Evolutionary conservation across 2,113 vertebrate genomes (phyloP), one percentile per base, ranked within the genome.

Genomic region (Sinocyclocheilus maitianheensis): DNA sequence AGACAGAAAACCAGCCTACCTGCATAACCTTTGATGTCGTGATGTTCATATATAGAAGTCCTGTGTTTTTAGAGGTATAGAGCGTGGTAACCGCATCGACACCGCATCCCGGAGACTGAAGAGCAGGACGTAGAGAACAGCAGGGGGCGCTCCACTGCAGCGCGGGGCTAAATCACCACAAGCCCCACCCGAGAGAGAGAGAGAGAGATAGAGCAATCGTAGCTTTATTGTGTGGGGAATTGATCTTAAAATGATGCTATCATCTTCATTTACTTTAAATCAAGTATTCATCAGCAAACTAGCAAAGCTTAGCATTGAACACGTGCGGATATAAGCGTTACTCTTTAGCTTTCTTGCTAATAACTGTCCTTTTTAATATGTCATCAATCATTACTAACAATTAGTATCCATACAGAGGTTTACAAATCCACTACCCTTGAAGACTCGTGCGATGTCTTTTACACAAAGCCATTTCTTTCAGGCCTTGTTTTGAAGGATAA

Each of bases 101-200:
- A 18, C 65, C 48, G 81, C 81, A 74, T 74, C 81, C 46, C 67
- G 46, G 67, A 74, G 81, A 83, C 81, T 24, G 67, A 74, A 62
- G 51, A 83, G 9, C 30, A 48, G 24, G 40, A 55, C 3, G 30
- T 16, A 20, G 26, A 43, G 67, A 83, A 53, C 81, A 53, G 81
- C 81, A 83, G 81, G 51, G 67, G 81, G 81, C 30, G 81, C 81
- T 58, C 26, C 81, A 83, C 24, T 40, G 48, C 67, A 74, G 26
- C 67, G 16, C 81, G 4, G 63, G 12, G 3, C 30, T 13, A 22
- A 13, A 83, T 34, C 67, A 74, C 18, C 48, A 55, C 67, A 72
- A 83, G 74, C 81, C 81, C 81, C 81, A 72, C 81, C 81, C 67
- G 84, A 85, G 84, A 14, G 20, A 14, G 51, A 85, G 84, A 85